A percentile compares a stretch with the other conserved stretches of the same genome.
phyloP scores from a whole-genome alignment of 2,797 vertebrate species.

The Syngnathus acus region DNA sequence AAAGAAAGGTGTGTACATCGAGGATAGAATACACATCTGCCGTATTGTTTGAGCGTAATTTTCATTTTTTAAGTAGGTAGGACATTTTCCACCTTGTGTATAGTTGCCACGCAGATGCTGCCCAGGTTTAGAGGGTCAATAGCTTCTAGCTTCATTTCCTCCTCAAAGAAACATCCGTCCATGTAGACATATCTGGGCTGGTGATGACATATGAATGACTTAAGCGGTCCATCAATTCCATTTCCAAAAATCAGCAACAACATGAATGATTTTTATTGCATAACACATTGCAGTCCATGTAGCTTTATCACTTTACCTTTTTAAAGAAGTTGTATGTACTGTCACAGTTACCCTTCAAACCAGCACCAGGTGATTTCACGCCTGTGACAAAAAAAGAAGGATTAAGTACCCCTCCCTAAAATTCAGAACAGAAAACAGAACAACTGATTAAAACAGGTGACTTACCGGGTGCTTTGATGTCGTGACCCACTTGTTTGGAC shows the following conservation, averaged over 20 bases:
- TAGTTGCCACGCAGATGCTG: slow-evolving; percentile 87
- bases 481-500: slow-evolving; percentile 86
- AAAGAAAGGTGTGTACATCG: neutral
- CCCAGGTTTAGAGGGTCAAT: slow-evolving; percentile 91
- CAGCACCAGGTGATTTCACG: slow-evolving; percentile 48
- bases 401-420: too few species aligned
- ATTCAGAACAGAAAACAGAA: neutral
- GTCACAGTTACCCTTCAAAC: slow-evolving; percentile 73
- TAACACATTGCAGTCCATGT: neutral
- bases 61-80: neutral
- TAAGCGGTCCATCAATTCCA: neutral
- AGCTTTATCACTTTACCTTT: slow-evolving; percentile 66
- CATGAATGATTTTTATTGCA: neutral
- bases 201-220: slow-evolving; percentile 3
- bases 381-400: slow-evolving; percentile 26
- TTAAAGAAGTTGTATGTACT: slow-evolving; percentile 77
- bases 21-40: too few species aligned
- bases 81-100: slow-evolving; percentile 75
- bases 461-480: slow-evolving; percentile 68
- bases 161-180: slow-evolving; percentile 82
- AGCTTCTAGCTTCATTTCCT: slow-evolving; percentile 93
- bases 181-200: slow-evolving; percentile 87
- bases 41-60: too few species aligned
- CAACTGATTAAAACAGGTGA: neutral
- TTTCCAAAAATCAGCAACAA: neutral